phyloP scores from a whole-genome alignment of 30 jellyfish, hydroid and myxozoan genomes.

The Cassiopea xamachana region DNA sequence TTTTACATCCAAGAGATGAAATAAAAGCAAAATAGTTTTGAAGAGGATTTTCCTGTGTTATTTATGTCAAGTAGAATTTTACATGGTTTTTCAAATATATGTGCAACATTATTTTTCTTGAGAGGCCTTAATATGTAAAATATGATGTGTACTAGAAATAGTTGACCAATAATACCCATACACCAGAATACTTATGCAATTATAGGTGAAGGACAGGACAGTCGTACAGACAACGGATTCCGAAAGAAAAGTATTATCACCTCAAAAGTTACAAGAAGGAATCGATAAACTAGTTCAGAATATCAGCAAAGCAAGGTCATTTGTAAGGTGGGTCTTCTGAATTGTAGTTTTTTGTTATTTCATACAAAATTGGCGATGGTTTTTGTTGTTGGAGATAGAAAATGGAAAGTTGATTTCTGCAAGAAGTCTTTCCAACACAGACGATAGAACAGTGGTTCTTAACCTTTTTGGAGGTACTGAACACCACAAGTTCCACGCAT shows the following conservation, averaged over 20 bases:
- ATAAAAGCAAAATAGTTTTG: no score
- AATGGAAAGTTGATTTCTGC: neutral
- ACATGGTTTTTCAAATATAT: no score
- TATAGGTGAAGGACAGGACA: conserved; percentile 94
- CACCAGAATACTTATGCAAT: neutral
- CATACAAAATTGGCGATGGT: neutral
- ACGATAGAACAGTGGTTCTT: no score
- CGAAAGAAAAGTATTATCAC: conserved; percentile 85
- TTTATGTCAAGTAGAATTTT: no score
- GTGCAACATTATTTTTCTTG: no score
- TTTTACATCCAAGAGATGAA: no score
- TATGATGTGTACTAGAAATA: no score
- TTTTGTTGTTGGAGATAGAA: neutral
- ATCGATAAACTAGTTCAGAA: conserved; percentile 67
- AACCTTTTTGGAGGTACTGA: no score
- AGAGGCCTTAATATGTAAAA: no score
- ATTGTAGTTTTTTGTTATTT: neutral
- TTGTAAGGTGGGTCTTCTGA: conserved; percentile 83
- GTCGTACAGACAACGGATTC: conserved; percentile 87
- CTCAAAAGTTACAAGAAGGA: conserved; percentile 75
- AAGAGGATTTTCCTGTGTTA: no score
- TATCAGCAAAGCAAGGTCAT: conserved; percentile 82
- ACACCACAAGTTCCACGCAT: no score
- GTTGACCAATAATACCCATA: no score
- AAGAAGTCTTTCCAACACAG: neutral